Evolutionary conservation across 1,140 invertebrate species (phyloP).

Genomic region (Caerostris extrusa): DNA sequence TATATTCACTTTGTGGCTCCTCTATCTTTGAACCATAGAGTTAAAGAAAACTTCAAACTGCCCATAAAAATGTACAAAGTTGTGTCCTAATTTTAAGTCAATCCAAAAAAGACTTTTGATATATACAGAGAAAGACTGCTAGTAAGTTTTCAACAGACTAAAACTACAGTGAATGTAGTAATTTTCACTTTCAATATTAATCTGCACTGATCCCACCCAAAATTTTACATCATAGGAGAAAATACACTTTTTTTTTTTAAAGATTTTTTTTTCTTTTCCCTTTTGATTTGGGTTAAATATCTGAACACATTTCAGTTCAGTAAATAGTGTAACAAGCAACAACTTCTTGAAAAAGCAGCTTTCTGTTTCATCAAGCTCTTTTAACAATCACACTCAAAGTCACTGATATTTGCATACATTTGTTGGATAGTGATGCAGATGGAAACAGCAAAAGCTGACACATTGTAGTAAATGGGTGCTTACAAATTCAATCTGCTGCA

Average conservation of each 20-base stretch:
- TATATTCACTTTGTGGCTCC: conserved; percentile 60
- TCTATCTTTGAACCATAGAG: conserved; percentile 67
- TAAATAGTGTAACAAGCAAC: conserved; percentile 76
- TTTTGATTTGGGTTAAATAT: conserved; percentile 75
- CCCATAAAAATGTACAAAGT: conserved; percentile 77
- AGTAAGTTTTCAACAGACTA: conserved; percentile 76
- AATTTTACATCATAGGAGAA: conserved; percentile 73
- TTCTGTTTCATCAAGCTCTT: conserved; percentile 69
- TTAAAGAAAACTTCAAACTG: conserved; percentile 76
- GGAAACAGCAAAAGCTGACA: conserved; percentile 27
- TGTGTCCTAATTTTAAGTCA: conserved; percentile 76
- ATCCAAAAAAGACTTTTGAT: conserved; percentile 77
- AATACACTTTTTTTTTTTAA: conserved; percentile 67
- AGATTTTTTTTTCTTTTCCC: conserved; percentile 59
- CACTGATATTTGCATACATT: conserved; percentile 39
- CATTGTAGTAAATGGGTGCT: conserved; percentile 32
- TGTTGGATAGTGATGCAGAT: conserved; percentile 15
- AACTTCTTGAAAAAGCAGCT: conserved; percentile 76
- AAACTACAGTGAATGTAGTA: conserved; percentile 76
- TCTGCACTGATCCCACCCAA: conserved; percentile 73
- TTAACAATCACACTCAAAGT: conserved; percentile 44
- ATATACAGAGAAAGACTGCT: conserved; percentile 77
- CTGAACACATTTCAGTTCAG: conserved; percentile 70
- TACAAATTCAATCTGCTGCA: not conserved
- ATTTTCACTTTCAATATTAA: conserved; percentile 73